Conservation (phyloP, 2,113 vertebrate genomes). For the Apistogramma diplotaenia region DNA sequence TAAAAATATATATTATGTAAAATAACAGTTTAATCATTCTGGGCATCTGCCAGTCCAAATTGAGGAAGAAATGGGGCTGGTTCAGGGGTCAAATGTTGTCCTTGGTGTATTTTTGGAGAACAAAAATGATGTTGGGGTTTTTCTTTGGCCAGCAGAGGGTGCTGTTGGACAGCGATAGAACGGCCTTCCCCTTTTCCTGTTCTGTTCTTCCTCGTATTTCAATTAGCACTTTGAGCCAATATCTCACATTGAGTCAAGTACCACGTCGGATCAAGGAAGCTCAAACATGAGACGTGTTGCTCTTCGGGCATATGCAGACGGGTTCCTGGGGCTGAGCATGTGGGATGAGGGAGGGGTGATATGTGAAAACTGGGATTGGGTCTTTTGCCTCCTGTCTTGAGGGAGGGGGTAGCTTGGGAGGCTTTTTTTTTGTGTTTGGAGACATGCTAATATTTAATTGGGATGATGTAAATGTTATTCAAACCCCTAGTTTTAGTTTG, state of each 20-base stretch:
- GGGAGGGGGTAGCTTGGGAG: constrained; percentile 32
- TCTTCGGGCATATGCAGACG: constrained; percentile 41
- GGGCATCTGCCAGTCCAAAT: constrained; percentile 63
- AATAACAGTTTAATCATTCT: constrained; percentile 75
- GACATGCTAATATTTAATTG: constrained; percentile 50
- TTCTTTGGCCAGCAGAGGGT: constrained; percentile 63
- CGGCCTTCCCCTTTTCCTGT: constrained; percentile 22
- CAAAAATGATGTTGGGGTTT: constrained; percentile 46
- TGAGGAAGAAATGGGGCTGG: constrained; percentile 31
- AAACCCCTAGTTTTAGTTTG: constrained; percentile 69
- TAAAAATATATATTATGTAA: constrained; percentile 75
- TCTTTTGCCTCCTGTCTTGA: constrained; percentile 45
- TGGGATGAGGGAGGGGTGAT: background rate
- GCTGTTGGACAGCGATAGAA: constrained; percentile 66
- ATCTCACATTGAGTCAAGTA: constrained; percentile 52
- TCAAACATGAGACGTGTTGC: constrained; percentile 36
- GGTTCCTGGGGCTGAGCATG: background rate
- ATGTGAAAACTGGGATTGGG: constrained; percentile 30
- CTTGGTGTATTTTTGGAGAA: constrained; percentile 58
- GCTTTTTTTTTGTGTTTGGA: too few relatives aligned
- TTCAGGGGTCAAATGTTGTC: constrained; percentile 32
- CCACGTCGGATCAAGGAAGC: constrained; percentile 47
- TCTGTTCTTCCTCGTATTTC: constrained; percentile 54
- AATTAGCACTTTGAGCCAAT: constrained; percentile 75
- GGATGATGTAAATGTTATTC: constrained; percentile 70